Base-by-base conservation (phyloP, 2,113 vertebrate species). In the Engraulis encrasicolus region DNA sequence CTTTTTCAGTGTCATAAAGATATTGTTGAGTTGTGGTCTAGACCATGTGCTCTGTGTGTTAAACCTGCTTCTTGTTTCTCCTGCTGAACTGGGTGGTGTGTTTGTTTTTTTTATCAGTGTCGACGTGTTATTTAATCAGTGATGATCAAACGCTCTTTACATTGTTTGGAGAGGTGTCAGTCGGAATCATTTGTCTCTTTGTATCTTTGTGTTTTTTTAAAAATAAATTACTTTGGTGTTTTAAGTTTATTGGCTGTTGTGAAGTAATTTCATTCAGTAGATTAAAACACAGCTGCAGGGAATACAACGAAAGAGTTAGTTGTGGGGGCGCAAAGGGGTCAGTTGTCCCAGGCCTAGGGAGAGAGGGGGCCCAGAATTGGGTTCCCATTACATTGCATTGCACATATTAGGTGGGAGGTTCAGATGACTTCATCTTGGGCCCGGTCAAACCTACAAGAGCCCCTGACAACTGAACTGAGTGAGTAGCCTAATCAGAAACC, bases 141-240 rank as follows among this genome's bases (percentile, higher is more conserved):
- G 79, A 82, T n/a, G n/a, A 61, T 80, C 40, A 81, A 86, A n/a
- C 82, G 45, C 85, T 86, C 87, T 89, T 88, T 61, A 84, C 77
- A 79, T 83, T 89, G 84, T 90, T 84, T 87, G 81, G 85, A 86
- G 79, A 85, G 80, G 34, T 89, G 85, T 85, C 82, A 82, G 74
- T 78, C 27, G 50, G 36, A 80, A 78, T 61, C 82, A 38, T 85
- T 83, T 90, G 87, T 89, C 85, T 86, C 83, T 90, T 87, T 86
- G 88, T 86, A 48, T 80, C 83, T 84, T 87, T 88, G 86, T 85
- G 88, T 89, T 91, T 19, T 85, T n/a, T n/a, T n/a, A n/a, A n/a
- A n/a, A 91, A 91, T 91, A 91, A 91, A 91, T 83, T 81, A 82
- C 23, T 74, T 80, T 87, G 84, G 34, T 18, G n/a, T 71, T 11